Conservation (phyloP, 2,797 vertebrate genomes). For the Pseudochaenichthys georgianus region DNA sequence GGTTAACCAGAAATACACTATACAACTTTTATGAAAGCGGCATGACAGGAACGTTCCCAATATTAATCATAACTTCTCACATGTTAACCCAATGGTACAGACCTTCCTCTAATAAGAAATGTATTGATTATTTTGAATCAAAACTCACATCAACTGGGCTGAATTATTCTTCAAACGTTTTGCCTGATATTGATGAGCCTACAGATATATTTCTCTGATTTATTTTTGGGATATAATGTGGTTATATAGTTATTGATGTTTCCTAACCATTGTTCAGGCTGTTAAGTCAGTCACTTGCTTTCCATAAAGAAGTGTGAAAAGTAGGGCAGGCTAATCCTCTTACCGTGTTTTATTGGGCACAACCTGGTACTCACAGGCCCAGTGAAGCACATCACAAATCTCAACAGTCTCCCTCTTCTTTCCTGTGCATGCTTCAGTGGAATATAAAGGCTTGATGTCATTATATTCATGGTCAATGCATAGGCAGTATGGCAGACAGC, state of each 20-base stretch:
- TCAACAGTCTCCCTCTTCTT: constrained; percentile 37
- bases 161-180: not conserved
- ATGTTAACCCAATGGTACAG: too few species aligned
- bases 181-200: not conserved
- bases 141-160: not conserved
- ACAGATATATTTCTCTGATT: not conserved
- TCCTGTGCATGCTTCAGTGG: constrained; percentile 53
- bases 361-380: constrained; percentile 66
- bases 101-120: not conserved
- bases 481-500: constrained; percentile 47
- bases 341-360: constrained; percentile 64
- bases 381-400: constrained; percentile 48
- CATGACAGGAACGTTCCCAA: not conserved
- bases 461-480: constrained; percentile 63
- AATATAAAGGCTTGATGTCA: constrained; percentile 57
- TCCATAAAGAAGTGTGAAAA: constrained; percentile 59
- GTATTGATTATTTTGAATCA: not conserved
- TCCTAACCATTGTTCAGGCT: not conserved
- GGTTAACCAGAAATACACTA: not conserved
- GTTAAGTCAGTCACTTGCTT: constrained; percentile 28
- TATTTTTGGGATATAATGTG: not conserved
- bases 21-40: not conserved
- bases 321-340: constrained; percentile 68
- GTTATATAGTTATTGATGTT: not conserved
- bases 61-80: not conserved